Evolutionary conservation across 2,888 invertebrate species (phyloP).

Genomic region (Trichopria drosophilae): DNA sequence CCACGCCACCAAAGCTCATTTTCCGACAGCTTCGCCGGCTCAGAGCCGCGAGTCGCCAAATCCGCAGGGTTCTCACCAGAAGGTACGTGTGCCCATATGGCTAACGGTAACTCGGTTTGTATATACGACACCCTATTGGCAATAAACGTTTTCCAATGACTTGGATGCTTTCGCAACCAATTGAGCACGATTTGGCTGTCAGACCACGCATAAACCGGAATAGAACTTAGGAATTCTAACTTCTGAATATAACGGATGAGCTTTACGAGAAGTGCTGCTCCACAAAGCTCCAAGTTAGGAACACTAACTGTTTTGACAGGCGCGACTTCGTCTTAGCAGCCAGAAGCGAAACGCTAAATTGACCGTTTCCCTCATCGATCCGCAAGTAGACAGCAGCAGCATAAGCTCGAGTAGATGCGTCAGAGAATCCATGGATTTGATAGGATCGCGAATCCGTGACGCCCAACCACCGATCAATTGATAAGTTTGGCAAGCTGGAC

Average conservation of each 20-base stretch:
- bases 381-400: slow-evolving; percentile 25
- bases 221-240: slow-evolving; percentile 4
- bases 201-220: slow-evolving; percentile 29
- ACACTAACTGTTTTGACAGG: slow-evolving; percentile 30
- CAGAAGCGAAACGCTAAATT: slow-evolving; percentile 12
- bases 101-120: slow-evolving; percentile 30
- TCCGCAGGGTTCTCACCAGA: slow-evolving; percentile 24
- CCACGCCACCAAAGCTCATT: slow-evolving; percentile 8
- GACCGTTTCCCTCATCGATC: slow-evolving; percentile 1
- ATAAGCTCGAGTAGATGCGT: slow-evolving; percentile 27
- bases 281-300: slow-evolving; percentile 31
- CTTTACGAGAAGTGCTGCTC: slow-evolving; percentile 23
- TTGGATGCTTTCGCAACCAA: slow-evolving; percentile 37
- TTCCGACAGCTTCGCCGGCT: background rate
- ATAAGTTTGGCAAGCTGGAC: background rate
- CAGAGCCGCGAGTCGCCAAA: slow-evolving; percentile 23
- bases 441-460: no score
- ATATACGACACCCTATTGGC: slow-evolving; percentile 41
- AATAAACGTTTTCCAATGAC: slow-evolving; percentile 40
- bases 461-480: slow-evolving; percentile 7
- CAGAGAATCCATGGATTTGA: slow-evolving; percentile 27
- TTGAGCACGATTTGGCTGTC: slow-evolving; percentile 40
- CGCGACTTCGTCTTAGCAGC: slow-evolving; percentile 25
- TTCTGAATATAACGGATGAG: slow-evolving; percentile 14
- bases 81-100: slow-evolving; percentile 38